Conservation (phyloP, 1,140 invertebrate species). For the Oncopodura yosiiana region DNA sequence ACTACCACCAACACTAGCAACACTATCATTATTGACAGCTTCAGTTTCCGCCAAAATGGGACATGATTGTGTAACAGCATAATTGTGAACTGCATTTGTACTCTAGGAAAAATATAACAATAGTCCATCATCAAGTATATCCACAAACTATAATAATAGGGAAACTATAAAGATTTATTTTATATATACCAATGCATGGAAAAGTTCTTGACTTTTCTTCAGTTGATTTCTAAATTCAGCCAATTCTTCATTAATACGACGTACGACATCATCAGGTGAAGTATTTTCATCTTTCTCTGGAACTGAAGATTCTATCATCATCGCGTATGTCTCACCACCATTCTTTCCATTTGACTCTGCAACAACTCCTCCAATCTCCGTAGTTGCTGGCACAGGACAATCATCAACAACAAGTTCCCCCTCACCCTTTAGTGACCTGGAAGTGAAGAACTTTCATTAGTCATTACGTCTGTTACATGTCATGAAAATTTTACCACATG, state of each 20-base stretch:
- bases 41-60: conserved; percentile 19
- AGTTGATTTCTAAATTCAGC: conserved; percentile 32
- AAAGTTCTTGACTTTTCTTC: conserved; percentile 32
- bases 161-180: neutral
- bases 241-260: conserved; percentile 29
- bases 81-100: conserved; percentile 20
- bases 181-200: conserved; percentile 18
- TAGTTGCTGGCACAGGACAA: no score
- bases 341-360: no score
- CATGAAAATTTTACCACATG: no score
- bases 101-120: conserved; percentile 2
- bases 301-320: no score
- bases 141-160: neutral
- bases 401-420: no score
- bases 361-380: no score
- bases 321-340: no score
- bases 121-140: neutral
- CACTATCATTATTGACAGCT: neutral
- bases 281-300: no score
- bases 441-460: no score
- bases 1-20: neutral
- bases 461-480: no score
- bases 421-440: no score
- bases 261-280: conserved; percentile 25
- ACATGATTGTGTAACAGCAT: conserved; percentile 27